Conservation (phyloP, 1,140 invertebrate genomes). For the Whitmania pigra region DNA sequence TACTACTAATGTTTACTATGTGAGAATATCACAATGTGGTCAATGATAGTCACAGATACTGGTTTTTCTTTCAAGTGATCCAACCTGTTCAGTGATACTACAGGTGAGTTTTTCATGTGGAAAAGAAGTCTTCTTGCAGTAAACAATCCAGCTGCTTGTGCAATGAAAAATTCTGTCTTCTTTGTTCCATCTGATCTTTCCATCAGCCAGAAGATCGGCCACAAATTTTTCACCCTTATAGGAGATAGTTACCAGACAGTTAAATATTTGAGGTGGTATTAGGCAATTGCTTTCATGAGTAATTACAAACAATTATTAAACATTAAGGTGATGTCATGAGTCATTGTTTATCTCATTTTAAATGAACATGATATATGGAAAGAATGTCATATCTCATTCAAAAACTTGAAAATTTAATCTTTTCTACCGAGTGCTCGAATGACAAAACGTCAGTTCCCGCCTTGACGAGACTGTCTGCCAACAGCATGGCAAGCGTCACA, state of each 20-base stretch:
- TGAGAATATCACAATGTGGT: too few species aligned
- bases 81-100: constrained; percentile 41
- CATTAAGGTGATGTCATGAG: too few species aligned
- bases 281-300: too few species aligned
- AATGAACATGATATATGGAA: too few species aligned
- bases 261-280: too few species aligned
- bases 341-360: too few species aligned
- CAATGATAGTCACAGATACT: too few species aligned
- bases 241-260: too few species aligned
- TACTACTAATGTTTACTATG: too few species aligned
- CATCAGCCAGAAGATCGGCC: constrained; percentile 68
- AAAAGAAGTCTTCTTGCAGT: constrained; percentile 78
- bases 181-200: constrained; percentile 75
- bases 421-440: constrained; percentile 67
- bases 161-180: constrained; percentile 72
- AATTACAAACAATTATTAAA: too few species aligned
- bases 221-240: constrained; percentile 70
- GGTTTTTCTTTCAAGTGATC: too few species aligned
- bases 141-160: constrained; percentile 80
- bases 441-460: constrained; percentile 67
- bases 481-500: constrained; percentile 65
- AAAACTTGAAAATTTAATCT: constrained; percentile 22
- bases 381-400: constrained; percentile 29
- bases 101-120: constrained; percentile 79
- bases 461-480: constrained; percentile 65